Conservation (phyloP, 2,797 vertebrate species). For the Lagocephalus sceleratus region DNA sequence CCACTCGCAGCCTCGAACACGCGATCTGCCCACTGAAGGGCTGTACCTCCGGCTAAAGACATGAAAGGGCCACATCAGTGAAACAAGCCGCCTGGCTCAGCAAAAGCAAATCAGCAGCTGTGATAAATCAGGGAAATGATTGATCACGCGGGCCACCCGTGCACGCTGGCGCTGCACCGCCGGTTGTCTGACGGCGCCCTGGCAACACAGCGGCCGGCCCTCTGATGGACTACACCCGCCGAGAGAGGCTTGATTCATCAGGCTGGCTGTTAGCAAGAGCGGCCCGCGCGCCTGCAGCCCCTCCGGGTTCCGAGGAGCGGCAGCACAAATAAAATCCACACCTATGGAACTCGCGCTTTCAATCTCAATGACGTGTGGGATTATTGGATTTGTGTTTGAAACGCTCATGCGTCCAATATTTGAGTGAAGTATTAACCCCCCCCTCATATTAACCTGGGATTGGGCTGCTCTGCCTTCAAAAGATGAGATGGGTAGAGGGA, state of each 20-base stretch:
- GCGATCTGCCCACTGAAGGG: conserved; percentile 21
- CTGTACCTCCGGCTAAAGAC: conserved; percentile 21
- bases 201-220: conserved; percentile 29
- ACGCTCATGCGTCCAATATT: too few species aligned
- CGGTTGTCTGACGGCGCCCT: conserved; percentile 20
- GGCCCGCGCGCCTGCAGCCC: too few species aligned
- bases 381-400: too few species aligned
- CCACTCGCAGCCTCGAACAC: background rate
- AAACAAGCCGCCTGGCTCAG: conserved; percentile 34
- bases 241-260: conserved; percentile 27
- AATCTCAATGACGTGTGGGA: too few species aligned
- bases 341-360: too few species aligned
- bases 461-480: too few species aligned
- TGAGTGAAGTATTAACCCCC: too few species aligned
- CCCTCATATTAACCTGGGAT: too few species aligned
- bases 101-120: conserved; percentile 13
- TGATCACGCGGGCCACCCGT: conserved; percentile 11
- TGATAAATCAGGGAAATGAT: conserved; percentile 22
- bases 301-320: too few species aligned
- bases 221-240: conserved; percentile 18
- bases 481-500: too few species aligned
- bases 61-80: conserved; percentile 10
- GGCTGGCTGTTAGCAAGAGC: too few species aligned
- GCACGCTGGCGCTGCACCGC: conserved; percentile 2
- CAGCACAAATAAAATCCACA: too few species aligned